Conservation (phyloP, 1,140 invertebrate genomes). For the Micrasema longulum region DNA sequence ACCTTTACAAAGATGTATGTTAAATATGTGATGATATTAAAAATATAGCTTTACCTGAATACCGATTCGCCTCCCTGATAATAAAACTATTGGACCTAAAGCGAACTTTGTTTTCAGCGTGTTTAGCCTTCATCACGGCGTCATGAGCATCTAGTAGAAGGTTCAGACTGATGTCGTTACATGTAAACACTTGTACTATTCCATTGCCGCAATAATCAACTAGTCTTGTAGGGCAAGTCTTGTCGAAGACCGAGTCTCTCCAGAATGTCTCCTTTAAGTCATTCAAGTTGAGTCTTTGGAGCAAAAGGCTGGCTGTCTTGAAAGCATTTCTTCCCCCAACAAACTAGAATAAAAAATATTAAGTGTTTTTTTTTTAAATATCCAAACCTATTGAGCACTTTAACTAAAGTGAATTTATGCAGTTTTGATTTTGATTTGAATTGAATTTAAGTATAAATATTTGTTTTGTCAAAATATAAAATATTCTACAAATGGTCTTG, state of each 20-base stretch:
- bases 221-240: conserved; percentile 65
- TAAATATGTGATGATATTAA: too few species aligned
- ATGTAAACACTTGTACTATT: conserved; percentile 67
- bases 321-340: conserved; percentile 66
- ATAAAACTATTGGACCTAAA: conserved; percentile 69
- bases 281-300: conserved; percentile 64
- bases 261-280: conserved; percentile 67
- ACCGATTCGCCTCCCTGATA: conserved; percentile 67
- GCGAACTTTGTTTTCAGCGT: conserved; percentile 65
- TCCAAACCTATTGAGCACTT: too few species aligned
- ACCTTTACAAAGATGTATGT: too few species aligned
- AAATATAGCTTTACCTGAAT: conserved; percentile 61
- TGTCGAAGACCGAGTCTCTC: conserved; percentile 68
- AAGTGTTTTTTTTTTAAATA: too few species aligned
- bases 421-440: too few species aligned
- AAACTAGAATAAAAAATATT: conserved; percentile 68
- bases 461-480: too few species aligned
- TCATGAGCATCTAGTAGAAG: conserved; percentile 71
- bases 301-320: conserved; percentile 65
- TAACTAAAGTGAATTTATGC: too few species aligned
- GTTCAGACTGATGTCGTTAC: conserved; percentile 68
- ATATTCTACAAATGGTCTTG: too few species aligned
- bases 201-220: conserved; percentile 68
- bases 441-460: too few species aligned
- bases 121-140: conserved; percentile 66